A percentile compares a stretch with the other conserved stretches of the same genome.
Conservation (phyloP, 2,888 invertebrate species). For the Cecidostiba fungosa region DNA sequence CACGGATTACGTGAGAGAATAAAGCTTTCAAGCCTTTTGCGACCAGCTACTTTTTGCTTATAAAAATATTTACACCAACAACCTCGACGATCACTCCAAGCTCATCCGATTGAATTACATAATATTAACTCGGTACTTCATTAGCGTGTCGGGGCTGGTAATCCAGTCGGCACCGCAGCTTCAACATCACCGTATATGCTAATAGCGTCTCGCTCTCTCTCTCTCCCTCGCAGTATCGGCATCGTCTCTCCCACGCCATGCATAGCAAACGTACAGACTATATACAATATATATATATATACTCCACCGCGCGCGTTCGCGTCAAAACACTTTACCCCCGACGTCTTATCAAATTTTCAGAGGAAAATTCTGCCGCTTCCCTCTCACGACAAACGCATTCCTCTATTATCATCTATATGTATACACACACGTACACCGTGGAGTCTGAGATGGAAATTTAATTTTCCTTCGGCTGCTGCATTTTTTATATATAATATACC, state of each 20-base stretch:
- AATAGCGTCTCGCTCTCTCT: background rate
- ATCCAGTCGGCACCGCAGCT: slow-evolving; percentile 5
- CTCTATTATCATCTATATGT: too few species aligned
- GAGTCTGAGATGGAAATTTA: too few species aligned
- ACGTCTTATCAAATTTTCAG: background rate
- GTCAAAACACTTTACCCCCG: slow-evolving; percentile 5
- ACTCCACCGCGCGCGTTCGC: background rate
- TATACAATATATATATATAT: background rate
- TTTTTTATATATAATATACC: too few species aligned
- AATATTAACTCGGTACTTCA: background rate
- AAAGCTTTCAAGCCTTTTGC: too few species aligned
- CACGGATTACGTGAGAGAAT: too few species aligned
- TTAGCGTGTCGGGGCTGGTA: slow-evolving; percentile 8
- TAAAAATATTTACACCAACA: too few species aligned
- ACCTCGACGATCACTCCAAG: too few species aligned
- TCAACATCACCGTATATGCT: slow-evolving; percentile 19
- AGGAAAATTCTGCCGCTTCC: background rate
- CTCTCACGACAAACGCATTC: background rate
- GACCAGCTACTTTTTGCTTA: too few species aligned
- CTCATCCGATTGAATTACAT: background rate
- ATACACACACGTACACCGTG: too few species aligned
- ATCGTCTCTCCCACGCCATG: background rate
- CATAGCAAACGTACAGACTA: slow-evolving; percentile 13
- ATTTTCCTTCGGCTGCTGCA: too few species aligned
- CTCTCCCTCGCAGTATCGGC: background rate